These are phyloP conservation scores for Fratercula arctica DNA, from an alignment of 2,797 vertebrate species.

Conservation along the genomic window DNA sequence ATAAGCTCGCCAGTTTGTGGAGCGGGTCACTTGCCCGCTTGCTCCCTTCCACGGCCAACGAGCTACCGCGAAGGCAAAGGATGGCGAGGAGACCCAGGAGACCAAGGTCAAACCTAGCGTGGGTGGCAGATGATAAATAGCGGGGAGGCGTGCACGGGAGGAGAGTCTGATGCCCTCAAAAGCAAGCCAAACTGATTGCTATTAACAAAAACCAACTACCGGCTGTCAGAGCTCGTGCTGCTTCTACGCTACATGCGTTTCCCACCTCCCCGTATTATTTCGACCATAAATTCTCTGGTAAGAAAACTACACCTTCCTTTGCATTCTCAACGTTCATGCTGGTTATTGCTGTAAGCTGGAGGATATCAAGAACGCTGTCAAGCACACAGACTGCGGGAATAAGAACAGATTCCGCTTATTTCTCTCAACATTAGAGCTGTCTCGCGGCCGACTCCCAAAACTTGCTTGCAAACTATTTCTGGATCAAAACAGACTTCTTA, in stretches of 20 bases:
- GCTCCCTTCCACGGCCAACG: not conserved
- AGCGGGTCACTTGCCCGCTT: not conserved
- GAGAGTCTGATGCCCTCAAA: not conserved
- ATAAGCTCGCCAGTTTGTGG: not conserved
- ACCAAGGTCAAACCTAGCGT: not conserved
- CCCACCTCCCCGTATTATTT: not conserved
- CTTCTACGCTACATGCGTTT: not conserved
- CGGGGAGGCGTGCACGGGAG: not conserved
- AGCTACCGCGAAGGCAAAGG: not conserved
- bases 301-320: not conserved
- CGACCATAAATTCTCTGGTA: not conserved
- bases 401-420: not conserved
- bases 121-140: not conserved
- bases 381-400: not conserved
- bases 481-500: not conserved
- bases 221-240: not conserved
- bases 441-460: not conserved
- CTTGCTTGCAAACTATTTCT: not conserved
- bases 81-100: not conserved
- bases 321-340: not conserved
- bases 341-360: not conserved
- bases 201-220: not conserved
- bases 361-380: not conserved
- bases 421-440: not conserved
- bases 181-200: not conserved